These are phyloP conservation scores for Caligus rogercresseyi DNA, from an alignment of 1,140 invertebrate genomes.

Conservation along the genomic window DNA sequence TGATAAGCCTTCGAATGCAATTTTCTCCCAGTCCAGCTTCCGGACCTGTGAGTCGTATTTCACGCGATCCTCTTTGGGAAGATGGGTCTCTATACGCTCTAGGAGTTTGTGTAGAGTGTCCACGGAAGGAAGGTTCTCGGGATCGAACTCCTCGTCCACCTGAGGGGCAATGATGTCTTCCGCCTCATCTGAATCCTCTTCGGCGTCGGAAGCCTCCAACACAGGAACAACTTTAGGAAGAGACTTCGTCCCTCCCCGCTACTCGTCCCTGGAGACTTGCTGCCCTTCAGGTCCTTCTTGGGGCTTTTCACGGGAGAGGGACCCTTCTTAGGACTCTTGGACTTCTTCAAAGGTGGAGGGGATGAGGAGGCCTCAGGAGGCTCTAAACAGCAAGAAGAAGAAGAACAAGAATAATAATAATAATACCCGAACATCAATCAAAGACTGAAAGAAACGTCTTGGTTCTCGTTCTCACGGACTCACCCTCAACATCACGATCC, in stretches of 20 bases:
- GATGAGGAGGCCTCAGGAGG: no score
- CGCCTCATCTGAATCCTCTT: not conserved
- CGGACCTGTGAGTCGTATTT: slow-evolving; percentile 24
- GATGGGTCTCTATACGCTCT: slow-evolving; percentile 19
- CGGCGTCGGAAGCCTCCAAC: no score
- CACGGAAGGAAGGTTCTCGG: not conserved
- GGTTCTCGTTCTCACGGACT: no score
- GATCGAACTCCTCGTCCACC: not conserved
- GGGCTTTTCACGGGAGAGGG: not conserved
- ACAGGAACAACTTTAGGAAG: no score
- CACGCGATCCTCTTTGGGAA: slow-evolving; percentile 24
- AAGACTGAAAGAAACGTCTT: no score
- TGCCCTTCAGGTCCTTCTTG: not conserved
- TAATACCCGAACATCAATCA: no score
- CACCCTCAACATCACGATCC: not conserved
- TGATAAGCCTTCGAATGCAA: slow-evolving; percentile 12
- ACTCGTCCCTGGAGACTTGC: not conserved
- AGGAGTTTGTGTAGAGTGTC: slow-evolving; percentile 19
- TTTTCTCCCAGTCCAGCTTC: slow-evolving; percentile 24
- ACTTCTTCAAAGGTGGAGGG: not conserved
- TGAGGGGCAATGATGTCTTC: no score
- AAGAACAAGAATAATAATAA: no score
- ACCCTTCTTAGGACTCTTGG: not conserved
- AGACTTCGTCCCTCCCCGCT: not conserved
- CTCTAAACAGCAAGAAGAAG: no score